Percentiles rank a stretch among this genome's conserved stretches.
These are phyloP conservation scores for Gallinago jamesoni DNA, from an alignment of 2,113 vertebrate genomes.

Conservation along the genomic window DNA sequence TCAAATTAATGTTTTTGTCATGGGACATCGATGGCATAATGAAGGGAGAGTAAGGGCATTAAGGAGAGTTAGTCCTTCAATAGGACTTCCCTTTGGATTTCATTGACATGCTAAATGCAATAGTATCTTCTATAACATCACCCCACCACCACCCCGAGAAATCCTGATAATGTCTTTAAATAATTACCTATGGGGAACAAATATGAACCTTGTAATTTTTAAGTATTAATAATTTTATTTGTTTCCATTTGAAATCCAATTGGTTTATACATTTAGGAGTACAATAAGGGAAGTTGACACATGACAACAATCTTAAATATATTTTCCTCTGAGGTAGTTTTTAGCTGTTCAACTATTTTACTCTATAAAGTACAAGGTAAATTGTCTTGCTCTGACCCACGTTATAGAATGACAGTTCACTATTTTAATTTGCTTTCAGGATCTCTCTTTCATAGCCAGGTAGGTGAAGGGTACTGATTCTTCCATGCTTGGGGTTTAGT, in stretches of 20 bases:
- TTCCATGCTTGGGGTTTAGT: not conserved
- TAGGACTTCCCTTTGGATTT: slow-evolving; percentile 58
- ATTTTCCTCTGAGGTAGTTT: not conserved
- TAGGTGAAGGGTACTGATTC: not conserved
- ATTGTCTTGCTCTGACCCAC: not conserved
- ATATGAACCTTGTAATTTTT: not conserved
- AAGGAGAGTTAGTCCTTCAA: slow-evolving; percentile 86
- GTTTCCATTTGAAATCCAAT: not conserved
- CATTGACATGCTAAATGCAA: slow-evolving; percentile 3
- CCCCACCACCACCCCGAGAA: not conserved
- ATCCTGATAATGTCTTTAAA: not conserved
- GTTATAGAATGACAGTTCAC: not conserved
- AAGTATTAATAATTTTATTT: not conserved
- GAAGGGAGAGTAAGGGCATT: slow-evolving; percentile 86
- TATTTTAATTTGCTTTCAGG: not conserved
- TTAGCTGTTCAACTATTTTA: not conserved
- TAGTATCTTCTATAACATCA: not conserved
- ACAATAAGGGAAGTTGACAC: not conserved
- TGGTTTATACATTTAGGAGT: not conserved
- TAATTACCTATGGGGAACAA: not conserved
- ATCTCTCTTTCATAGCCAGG: not conserved
- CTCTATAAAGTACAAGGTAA: not conserved
- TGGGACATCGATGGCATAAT: slow-evolving; percentile 88
- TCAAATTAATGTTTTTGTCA: slow-evolving; percentile 87
- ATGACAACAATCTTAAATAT: not conserved